phyloP scores from a whole-genome alignment of 2,113 vertebrate species.

The Potamarius usumacintae region DNA sequence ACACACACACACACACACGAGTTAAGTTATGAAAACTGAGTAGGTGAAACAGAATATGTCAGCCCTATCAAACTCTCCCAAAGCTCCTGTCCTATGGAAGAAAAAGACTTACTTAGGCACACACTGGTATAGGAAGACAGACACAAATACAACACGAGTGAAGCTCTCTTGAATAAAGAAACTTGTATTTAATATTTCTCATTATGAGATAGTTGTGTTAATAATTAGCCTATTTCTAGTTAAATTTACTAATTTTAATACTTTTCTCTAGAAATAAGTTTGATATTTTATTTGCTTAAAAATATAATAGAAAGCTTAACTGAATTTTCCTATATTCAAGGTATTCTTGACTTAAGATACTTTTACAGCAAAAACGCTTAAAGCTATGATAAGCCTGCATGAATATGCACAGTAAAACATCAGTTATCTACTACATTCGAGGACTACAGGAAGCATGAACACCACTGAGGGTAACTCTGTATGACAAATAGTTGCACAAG shows the following conservation, averaged over 20 bases:
- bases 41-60: constrained; percentile 55
- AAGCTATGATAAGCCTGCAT: neutral
- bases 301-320: neutral
- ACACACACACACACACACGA: constrained; percentile 13
- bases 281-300: neutral
- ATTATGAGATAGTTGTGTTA: neutral
- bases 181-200: neutral
- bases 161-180: neutral
- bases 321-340: neutral
- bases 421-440: neutral
- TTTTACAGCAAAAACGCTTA: neutral
- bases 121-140: neutral
- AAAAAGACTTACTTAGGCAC: neutral
- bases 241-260: neutral
- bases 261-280: neutral
- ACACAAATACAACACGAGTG: neutral
- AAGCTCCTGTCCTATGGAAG: neutral
- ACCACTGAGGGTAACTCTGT: neutral
- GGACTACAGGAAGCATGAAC: neutral
- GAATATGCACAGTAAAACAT: neutral
- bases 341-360: neutral
- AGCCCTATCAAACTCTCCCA: constrained; percentile 13
- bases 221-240: neutral
- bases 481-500: neutral
- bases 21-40: constrained; percentile 32